Conservation (phyloP, 2,797 vertebrate species). For the Pteronotus mesoamericanus region DNA sequence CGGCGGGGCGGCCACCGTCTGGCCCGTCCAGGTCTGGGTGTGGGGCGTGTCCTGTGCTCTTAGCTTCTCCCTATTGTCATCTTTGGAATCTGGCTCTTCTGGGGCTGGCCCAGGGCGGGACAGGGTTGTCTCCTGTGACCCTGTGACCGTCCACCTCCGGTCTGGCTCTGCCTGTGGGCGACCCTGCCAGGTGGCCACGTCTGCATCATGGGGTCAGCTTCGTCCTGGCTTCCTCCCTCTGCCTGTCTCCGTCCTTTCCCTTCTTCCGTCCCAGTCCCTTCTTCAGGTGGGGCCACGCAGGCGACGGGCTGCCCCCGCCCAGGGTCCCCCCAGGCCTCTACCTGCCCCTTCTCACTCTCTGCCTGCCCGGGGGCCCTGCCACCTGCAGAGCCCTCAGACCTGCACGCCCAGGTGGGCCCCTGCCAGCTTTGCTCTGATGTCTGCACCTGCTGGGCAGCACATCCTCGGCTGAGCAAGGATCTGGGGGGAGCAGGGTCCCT, state of each 20-base stretch:
- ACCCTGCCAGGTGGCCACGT: not conserved
- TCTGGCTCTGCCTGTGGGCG: not conserved
- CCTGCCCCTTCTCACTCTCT: not conserved
- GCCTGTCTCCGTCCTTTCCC: too few relatives aligned
- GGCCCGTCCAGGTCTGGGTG: not conserved
- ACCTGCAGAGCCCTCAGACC: not conserved
- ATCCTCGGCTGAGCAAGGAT: not conserved
- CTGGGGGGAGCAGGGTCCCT: not conserved
- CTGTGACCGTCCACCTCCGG: not conserved
- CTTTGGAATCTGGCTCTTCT: not conserved
- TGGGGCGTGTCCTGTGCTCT: not conserved
- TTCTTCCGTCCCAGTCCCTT: not conserved
- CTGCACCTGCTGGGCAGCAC: not conserved
- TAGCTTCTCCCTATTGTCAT: not conserved
- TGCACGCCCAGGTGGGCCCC: too few relatives aligned
- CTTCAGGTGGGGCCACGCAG: not conserved
- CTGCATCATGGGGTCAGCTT: not conserved
- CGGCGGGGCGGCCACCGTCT: accelerated
- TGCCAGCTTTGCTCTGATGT: not conserved
- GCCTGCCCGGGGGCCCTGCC: not conserved
- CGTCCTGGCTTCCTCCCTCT: not conserved
- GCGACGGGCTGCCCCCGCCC: not conserved
- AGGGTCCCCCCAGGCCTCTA: not conserved
- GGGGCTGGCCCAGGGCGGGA: not conserved
- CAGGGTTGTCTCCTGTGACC: not conserved